phyloP scores from a whole-genome alignment of 1,140 invertebrate genomes.

The Nephila pilipes region DNA sequence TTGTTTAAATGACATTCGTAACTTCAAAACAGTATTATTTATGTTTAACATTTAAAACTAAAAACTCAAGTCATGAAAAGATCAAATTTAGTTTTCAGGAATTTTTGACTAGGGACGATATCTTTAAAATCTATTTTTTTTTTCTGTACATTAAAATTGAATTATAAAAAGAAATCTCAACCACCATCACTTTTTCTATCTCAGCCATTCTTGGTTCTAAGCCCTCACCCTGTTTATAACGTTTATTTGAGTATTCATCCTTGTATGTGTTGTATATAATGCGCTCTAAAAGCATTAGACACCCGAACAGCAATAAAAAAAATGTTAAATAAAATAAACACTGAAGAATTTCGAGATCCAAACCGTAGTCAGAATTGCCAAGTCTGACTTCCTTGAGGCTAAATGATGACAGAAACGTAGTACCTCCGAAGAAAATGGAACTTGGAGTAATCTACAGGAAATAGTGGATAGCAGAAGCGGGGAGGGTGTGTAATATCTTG shows the following conservation, averaged over 20 bases:
- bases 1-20: too few species aligned
- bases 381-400: background rate
- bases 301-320: constrained; percentile 13
- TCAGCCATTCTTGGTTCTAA: background rate
- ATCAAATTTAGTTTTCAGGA: too few species aligned
- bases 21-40: too few species aligned
- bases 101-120: too few species aligned
- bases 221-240: background rate
- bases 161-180: background rate
- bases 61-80: too few species aligned
- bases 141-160: too few species aligned
- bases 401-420: constrained; percentile 39
- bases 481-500: background rate
- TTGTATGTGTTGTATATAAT: background rate
- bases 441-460: constrained; percentile 35
- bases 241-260: background rate
- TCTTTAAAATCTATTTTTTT: too few species aligned
- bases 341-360: background rate
- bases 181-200: background rate
- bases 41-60: too few species aligned
- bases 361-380: background rate
- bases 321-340: constrained; percentile 29
- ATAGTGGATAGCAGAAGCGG: background rate
- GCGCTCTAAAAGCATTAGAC: background rate
- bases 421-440: constrained; percentile 38